Conservation (phyloP, 23 tunicate species). For the Trididemnum nubilum region DNA sequence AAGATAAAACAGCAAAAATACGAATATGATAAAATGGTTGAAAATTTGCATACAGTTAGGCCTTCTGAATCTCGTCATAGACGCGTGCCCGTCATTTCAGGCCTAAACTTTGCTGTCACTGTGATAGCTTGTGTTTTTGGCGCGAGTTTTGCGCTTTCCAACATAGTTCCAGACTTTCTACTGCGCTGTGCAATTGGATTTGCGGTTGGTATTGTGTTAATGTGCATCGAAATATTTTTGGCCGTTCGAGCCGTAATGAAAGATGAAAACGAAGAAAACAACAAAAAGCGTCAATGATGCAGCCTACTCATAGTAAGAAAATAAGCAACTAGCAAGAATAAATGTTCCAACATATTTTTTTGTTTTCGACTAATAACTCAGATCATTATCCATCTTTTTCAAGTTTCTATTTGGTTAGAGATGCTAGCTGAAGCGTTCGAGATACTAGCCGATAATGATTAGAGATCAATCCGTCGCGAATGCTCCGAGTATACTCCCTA, state of each 20-base stretch:
- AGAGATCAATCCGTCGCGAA: too few relatives aligned
- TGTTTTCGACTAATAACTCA: too few relatives aligned
- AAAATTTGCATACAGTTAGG: conserved; percentile 16
- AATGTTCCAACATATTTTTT: too few relatives aligned
- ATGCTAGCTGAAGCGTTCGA: too few relatives aligned
- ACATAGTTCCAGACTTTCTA: conserved; percentile 50
- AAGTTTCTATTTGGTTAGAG: too few relatives aligned
- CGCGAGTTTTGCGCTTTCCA: conserved; percentile 35
- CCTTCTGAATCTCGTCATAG: background rate
- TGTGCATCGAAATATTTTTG: conserved; percentile 74
- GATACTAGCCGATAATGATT: too few relatives aligned
- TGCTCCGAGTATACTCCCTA: too few relatives aligned
- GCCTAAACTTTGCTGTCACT: conserved; percentile 80
- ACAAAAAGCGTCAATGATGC: background rate
- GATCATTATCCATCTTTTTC: too few relatives aligned
- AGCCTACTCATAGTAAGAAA: too few relatives aligned
- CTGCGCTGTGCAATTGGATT: conserved; percentile 71
- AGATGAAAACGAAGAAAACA: conserved; percentile 37
- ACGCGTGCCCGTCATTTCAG: conserved; percentile 46
- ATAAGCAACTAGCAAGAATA: too few relatives aligned
- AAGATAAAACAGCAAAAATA: conserved; percentile 42
- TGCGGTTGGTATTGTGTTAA: conserved; percentile 63
- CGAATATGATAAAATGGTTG: conserved; percentile 89
- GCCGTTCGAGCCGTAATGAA: conserved; percentile 64
- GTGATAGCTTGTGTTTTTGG: conserved; percentile 77